Conservation (phyloP, 2,797 vertebrate species). For the Gila robusta region DNA sequence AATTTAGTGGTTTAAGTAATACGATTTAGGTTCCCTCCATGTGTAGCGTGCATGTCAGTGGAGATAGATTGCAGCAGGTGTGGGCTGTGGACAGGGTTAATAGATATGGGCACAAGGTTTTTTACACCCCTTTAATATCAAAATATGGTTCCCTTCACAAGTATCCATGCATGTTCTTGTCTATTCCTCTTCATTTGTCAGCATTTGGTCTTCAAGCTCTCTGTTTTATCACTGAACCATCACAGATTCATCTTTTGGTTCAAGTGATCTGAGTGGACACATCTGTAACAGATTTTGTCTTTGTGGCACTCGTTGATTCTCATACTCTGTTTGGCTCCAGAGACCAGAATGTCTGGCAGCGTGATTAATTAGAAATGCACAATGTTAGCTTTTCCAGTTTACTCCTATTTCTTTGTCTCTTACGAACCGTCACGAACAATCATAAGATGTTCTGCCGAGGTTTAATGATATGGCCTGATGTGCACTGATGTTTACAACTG, state of each 20-base stretch:
- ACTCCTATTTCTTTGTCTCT: not conserved
- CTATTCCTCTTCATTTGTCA: constrained; percentile 22
- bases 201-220: not conserved
- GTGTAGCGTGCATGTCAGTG: not conserved
- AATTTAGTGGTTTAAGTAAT: constrained; percentile 64
- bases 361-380: constrained; percentile 5
- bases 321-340: constrained; percentile 1
- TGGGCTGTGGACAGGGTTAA: not conserved
- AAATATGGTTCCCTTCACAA: not conserved
- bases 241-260: constrained; percentile 7
- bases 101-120: not conserved
- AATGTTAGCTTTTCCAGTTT: constrained; percentile 1
- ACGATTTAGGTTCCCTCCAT: constrained; percentile 56
- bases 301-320: constrained; percentile 1
- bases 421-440: constrained; percentile 30
- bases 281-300: constrained; percentile 24
- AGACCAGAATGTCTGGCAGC: not conserved
- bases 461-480: constrained; percentile 57
- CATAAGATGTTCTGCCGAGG: constrained; percentile 64
- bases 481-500: constrained; percentile 52
- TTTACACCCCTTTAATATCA: constrained; percentile 3
- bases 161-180: not conserved
- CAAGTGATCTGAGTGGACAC: not conserved
- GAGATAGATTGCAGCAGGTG: constrained; percentile 27
- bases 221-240: constrained; percentile 17